Base-by-base conservation (phyloP, 2,797 vertebrate species). In the Enteromius argenteus region DNA sequence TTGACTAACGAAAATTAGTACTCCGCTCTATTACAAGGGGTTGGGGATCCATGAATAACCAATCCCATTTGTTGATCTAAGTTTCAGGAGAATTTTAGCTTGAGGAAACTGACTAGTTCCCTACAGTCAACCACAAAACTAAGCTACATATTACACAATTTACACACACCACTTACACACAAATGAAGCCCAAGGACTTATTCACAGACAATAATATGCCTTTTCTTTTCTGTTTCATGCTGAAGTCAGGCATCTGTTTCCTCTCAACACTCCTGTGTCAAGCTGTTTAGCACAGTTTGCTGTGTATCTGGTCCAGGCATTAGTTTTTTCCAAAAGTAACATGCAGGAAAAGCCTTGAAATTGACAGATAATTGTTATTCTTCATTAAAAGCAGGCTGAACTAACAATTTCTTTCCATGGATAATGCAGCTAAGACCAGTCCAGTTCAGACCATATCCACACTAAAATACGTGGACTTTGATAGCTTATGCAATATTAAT, bases 281-380 rank as follows among this genome's bases (percentile, higher is more conserved):
- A 81, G 74, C 68, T 67, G 46, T 77, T 74, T 81, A 83, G 83
- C 86, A 85, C 44, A 75, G 73, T 30, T 68, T 51, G 64, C 72
- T 6, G 21, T 64, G 67, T 35, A 83, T 84, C 62, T 86, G 71
- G 58, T 84, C 62, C 72, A 77, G 79, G 69, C 74, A 86, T 74
- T 82, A 69, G 10, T 82, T 58, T 71, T 53, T 53, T 78, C 60
- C 64, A 80, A 80, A 85, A 87, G 84, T 69, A 88, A 71, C 83
- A 90, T 32, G 49, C 32, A 51, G n/a, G 14, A 69, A 81, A 87
- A 81, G 37, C 60, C 23, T 73, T 84, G 73, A 42, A 88, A 88
- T 80, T 67, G 75, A 78, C 81, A 84, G 76, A 87, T 86, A 86
- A 88, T 83, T 88, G 83, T 37, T 86, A 51, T 81, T 76, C 60